Base-by-base conservation (phyloP, 2,113 vertebrate genomes). In the Zingel zingel region DNA sequence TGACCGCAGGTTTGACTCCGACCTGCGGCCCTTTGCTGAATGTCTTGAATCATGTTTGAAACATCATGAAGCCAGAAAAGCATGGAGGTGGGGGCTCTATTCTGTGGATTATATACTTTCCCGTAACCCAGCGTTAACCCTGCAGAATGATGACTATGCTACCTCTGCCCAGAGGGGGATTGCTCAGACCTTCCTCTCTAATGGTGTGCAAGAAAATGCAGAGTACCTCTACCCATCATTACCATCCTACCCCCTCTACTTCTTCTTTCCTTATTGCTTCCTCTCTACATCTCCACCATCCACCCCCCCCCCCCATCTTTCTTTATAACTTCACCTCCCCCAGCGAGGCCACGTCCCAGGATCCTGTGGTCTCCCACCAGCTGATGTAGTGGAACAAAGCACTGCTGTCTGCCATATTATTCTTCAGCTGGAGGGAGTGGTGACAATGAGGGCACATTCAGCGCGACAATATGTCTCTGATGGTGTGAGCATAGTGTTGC, bases 51-150 rank as follows among this genome's bases (percentile, higher is more conserved):
- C n/a, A n/a, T n/a, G 54, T 59, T 43, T 73, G 2, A 61, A 25
- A 36, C 61, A 61, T 62, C 2, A 1, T 33, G 48, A 50, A 73
- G 5, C 36, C n/a, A 73, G 33, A 61, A 74, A 62, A 83, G 50
- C 77, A 67, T 74, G 6, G 12, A 30, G 51, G 45, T 54, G 2
- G 27, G 33, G 54, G 6, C 64, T 85, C 61, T 73, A n/a, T 84
- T 88, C 58, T 79, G 68, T 64, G 54, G 77, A 79, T 83, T 64
- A 63, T 82, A 45, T 79, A 64, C 72, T 63, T 51, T 77, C 43
- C 63, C 16, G 45, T 88, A 72, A 89, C 83, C 83, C 79, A 21
- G 74, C 25, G 6, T 76, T 89, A 70, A 92, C 87, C 81, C 77
- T 11, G 21, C 59, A 87, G 86, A 89, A 82, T 89, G 74, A 89